Evolutionary conservation across 2,888 invertebrate genomes (phyloP).

Genomic region (Amiota minor): DNA sequence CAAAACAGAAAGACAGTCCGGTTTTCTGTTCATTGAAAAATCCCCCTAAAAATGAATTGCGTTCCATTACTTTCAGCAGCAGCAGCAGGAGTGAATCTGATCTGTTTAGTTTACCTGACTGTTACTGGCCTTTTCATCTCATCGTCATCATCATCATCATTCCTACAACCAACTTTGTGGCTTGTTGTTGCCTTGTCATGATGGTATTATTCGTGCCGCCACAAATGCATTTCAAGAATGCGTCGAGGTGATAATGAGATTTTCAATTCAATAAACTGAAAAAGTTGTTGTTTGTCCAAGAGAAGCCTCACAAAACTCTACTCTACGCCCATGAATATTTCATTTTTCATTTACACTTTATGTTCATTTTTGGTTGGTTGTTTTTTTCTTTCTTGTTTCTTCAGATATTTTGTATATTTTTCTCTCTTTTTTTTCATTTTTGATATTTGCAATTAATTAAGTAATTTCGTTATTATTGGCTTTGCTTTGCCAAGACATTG

Average conservation of each 20-base stretch:
- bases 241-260: constrained; percentile 69
- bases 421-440: not conserved
- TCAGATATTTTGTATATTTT: too few species aligned
- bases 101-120: constrained; percentile 43
- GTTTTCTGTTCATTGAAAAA: too few species aligned
- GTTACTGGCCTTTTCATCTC: constrained; percentile 34
- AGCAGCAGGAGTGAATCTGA: constrained; percentile 52
- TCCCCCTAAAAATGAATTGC: not conserved
- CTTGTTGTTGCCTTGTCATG: not conserved
- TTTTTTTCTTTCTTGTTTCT: not conserved
- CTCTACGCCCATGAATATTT: constrained; percentile 62
- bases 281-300: not conserved
- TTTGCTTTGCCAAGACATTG: constrained; percentile 39
- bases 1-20: not conserved
- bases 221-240: constrained; percentile 63
- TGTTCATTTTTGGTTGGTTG: constrained; percentile 12
- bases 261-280: constrained; percentile 62
- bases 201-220: too few species aligned
- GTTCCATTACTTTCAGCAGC: not conserved
- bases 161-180: not conserved
- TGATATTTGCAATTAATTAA: constrained; percentile 57
- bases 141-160: not conserved
- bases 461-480: constrained; percentile 55
- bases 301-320: constrained; percentile 50
- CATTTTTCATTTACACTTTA: constrained; percentile 66